Base-by-base conservation (phyloP, 2,797 vertebrate species). In the Coluber constrictor region DNA sequence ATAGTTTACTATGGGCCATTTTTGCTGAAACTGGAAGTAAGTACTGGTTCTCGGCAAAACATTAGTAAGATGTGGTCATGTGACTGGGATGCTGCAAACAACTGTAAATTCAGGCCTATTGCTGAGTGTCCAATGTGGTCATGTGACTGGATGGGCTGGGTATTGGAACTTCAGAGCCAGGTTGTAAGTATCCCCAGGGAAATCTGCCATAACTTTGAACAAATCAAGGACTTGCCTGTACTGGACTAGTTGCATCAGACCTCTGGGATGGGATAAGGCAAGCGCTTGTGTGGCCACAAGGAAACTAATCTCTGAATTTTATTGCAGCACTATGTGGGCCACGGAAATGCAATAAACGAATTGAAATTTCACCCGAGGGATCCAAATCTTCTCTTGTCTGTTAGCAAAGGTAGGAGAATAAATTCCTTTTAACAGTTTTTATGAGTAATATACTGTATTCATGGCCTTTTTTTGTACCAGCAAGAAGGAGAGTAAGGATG, bases 311-410 rank as follows among this genome's bases (percentile, higher is more conserved):
- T 96, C 93, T 97, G 94, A 94, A 96, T 97, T 97, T 94, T 96
- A 37, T 97, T 96, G 18, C 96, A 99, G 99, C 99, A 99, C 96
- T 99, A 99, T 43, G 99, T 99, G 86, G 99, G 99, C 92, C 99
- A 99, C 90, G 99, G 99, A 90, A 99, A 99, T 94, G 99, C 99
- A 94, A 99, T 99, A 97, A 99, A 99, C 70, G 99, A 99, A 96
- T 98, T 99, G 95, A 99, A 99, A 97, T 99, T 99, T 97, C 99
- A 99, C 90, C 99, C 99, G 0, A 98, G 99, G 97, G 99, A 99
- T 96, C 99, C 99, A 51, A 99, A 99, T 97, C 99, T 99, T 37
- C 98, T 99, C 90, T 97, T 99, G 93, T 99, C 99, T 83, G 99
- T 99, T 96, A 99, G 99, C 97, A 99, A 99, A 99, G 99, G 99